Evolutionary conservation across 30 jellyfish, hydroid and myxozoan species (phyloP).

Genomic region (Hydractinia echinata): DNA sequence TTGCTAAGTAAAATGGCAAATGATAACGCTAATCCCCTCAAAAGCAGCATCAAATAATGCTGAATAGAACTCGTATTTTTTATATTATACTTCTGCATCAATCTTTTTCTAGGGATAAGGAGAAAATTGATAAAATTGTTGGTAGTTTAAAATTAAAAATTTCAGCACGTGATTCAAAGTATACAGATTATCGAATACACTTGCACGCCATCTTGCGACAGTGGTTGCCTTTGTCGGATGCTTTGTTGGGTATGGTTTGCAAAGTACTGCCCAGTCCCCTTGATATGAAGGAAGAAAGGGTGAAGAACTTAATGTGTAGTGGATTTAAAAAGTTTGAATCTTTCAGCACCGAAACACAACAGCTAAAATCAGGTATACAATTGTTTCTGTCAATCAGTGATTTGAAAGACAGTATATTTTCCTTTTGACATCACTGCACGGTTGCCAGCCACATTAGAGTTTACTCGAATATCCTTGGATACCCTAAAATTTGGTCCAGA

Average conservation of each 20-base stretch:
- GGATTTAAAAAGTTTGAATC: conserved; percentile 69
- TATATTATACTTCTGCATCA: not conserved
- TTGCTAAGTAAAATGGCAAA: too few relatives aligned
- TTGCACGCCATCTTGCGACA: conserved; percentile 88
- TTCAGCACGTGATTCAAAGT: conserved; percentile 75
- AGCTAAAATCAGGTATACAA: conserved; percentile 56
- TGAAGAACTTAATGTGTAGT: conserved; percentile 70
- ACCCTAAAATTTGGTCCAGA: too few relatives aligned
- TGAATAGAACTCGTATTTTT: not conserved
- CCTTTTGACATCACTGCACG: not conserved
- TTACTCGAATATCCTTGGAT: too few relatives aligned
- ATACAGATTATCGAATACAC: conserved; percentile 48
- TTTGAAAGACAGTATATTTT: not conserved
- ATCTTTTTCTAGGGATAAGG: conserved; percentile 66
- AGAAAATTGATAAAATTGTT: conserved; percentile 60
- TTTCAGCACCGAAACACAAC: conserved; percentile 55
- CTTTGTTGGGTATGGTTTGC: conserved; percentile 81
- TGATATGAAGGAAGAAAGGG: conserved; percentile 66
- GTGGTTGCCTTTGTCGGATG: conserved; percentile 95
- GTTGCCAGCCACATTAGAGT: not conserved
- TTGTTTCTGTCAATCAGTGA: not conserved
- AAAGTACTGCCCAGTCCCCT: conserved; percentile 80
- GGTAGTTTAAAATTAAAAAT: conserved; percentile 67
- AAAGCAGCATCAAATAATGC: too few relatives aligned
- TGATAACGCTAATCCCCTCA: too few relatives aligned